Evolutionary conservation across 2,888 invertebrate genomes (phyloP), one percentile per base, ranked within the genome.

Genomic region (Cacoxenus indagator): DNA sequence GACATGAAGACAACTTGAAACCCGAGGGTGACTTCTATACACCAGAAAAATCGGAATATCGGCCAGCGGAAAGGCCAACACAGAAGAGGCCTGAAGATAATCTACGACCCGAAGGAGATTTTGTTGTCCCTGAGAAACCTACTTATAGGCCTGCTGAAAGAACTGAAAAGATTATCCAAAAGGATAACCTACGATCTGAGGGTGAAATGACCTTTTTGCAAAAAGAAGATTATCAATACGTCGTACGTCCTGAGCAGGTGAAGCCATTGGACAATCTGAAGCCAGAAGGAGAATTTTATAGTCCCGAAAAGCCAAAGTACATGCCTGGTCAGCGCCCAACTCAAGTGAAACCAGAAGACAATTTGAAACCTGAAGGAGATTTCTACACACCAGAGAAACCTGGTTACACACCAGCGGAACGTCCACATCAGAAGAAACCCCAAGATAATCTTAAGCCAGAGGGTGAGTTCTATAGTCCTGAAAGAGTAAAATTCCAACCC

Each of bases 231-330:
- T n/a, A 82, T 14, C 83, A 84, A 19, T 89, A 89, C 17, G 90
- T 88, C 14, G 90, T 90, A 74, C 81, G 89, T 57, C 87, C 89
- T 0, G 78, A 85, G 14, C 85, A 86, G 43, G 87, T 83, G 0
- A 88, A 84, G 65, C 90, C 89, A 8, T 19, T 88, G 74, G 89
- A 89, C 73, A 90, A 90, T 80, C 75, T 89, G n/a, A 85, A 79
- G n/a, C 90, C 90, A 0, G 92, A 91, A 84, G 92, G 92, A 0
- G 90, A 91, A 1, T 91, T 91, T 75, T 89, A 88, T 27, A 74
- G 85, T 26, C 91, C 90, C 0, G 87, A 88, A 62, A 89, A 88
- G 67, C 85, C 88, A 0, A 76, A 87, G 57, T 90, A 88, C 81
- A 83, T 79, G 6, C 90, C 91, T 0, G 91, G 88, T 61, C 91